Conservation (phyloP, 2,113 vertebrate species). For the Phylloscopus trochiloides region DNA sequence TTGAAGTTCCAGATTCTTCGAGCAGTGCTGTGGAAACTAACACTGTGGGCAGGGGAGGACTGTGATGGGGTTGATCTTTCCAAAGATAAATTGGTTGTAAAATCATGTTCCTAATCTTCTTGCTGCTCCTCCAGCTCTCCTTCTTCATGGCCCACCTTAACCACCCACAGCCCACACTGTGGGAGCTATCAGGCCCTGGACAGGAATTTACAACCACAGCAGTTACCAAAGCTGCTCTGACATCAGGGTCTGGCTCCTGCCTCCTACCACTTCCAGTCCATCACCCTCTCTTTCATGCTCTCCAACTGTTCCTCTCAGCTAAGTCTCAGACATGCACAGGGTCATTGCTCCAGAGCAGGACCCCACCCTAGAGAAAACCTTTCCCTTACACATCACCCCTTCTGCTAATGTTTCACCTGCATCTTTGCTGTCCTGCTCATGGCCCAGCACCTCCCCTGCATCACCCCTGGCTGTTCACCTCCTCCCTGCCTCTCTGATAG, state of each 20-base stretch:
- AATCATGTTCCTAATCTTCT: not conserved
- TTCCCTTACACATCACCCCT: not conserved
- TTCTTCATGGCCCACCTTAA: not conserved
- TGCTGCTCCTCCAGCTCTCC: not conserved
- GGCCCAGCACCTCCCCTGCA: rapidly evolving
- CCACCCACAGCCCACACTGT: rapidly evolving
- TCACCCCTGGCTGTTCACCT: rapidly evolving
- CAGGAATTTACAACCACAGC: not conserved
- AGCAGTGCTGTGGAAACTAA: not conserved
- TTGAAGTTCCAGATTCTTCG: not conserved
- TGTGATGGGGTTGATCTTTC: not conserved
- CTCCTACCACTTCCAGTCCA: not conserved
- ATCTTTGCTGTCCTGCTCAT: not conserved
- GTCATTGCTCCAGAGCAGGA: not conserved
- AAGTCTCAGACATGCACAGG: not conserved
- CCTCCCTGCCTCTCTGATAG: not conserved
- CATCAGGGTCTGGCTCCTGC: not conserved
- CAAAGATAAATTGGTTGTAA: not conserved
- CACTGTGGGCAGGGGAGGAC: not conserved
- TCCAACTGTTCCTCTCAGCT: not conserved
- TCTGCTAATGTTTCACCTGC: not conserved
- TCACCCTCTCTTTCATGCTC: not conserved
- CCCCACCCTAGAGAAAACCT: not conserved
- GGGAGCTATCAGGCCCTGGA: not conserved
- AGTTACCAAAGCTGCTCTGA: not conserved